A percentile compares a stretch with the other conserved stretches of the same genome.
These are phyloP conservation scores for Brenthis hecate DNA, from an alignment of 2,888 invertebrate genomes.

Conservation along the genomic window DNA sequence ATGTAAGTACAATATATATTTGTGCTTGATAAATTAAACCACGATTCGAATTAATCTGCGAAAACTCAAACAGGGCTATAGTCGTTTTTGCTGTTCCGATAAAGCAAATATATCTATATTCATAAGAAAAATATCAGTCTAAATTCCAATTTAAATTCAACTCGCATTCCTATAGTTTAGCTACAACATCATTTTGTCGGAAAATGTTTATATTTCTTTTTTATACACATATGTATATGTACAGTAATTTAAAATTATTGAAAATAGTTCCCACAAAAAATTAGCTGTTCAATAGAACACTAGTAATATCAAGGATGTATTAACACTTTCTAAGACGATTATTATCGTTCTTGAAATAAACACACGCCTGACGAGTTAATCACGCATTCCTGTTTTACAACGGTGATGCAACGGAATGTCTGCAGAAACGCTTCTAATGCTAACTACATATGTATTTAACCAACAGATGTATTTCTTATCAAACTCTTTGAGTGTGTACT, in stretches of 20 bases:
- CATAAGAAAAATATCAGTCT: not conserved
- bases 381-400: slow-evolving; percentile 54
- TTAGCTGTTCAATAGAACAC: not conserved
- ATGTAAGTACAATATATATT: not conserved
- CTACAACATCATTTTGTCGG: no score
- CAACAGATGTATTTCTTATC: slow-evolving; percentile 23
- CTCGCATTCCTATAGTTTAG: no score
- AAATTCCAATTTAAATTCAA: not conserved
- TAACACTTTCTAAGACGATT: slow-evolving; percentile 45
- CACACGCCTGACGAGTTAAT: slow-evolving; percentile 54
- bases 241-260: no score
- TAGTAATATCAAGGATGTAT: slow-evolving; percentile 34
- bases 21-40: not conserved
- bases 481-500: not conserved
- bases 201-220: no score
- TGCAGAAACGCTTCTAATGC: slow-evolving; percentile 34
- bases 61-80: not conserved
- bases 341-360: slow-evolving; percentile 48
- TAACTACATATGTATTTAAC: slow-evolving; percentile 16
- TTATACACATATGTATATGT: no score
- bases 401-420: slow-evolving; percentile 47
- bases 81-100: not conserved
- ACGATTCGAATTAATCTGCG: not conserved
- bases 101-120: not conserved
- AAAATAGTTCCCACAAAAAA: not conserved